Base-by-base conservation (phyloP, 1,140 invertebrate species). In the Stenopsyche tienmushanensis region DNA sequence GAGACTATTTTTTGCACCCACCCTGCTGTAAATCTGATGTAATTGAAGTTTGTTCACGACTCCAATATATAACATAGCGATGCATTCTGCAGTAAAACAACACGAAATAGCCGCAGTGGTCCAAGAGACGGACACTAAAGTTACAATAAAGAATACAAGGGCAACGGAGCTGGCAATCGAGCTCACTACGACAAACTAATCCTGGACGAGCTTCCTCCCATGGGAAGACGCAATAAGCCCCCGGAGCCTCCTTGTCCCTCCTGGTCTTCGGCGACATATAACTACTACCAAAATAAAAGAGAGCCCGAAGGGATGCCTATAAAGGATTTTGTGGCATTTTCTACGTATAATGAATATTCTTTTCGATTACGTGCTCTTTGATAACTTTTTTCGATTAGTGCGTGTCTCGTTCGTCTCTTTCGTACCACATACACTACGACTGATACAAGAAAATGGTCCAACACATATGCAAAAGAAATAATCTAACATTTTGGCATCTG, bases 71-170 rank as follows among this genome's bases (percentile, higher is more conserved):
- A 47, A 26, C 52, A 54, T 54, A 54, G 49, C 18, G 5, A 21
- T 18, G 49, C 44, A 18, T 45, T 17, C 17, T 5, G 44, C 47
- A n/a, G 47, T 3, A 50, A 50, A 50, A 50, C 47, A 21, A 55
- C 53, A 55, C n/a, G 3, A 55, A 53, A 15, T 53, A 3, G 13
- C 13, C 18, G 9, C 21, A 20, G n/a, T 1, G 42, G 42, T 45
- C 42, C 58, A 21, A 50, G 41, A 39, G 15, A 23, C 24, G 54
- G 63, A 65, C 53, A 58, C 44, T 58, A 54, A 57, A 65, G 63
- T 65, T 24, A 65, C 63, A 65, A 65, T 65, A 65, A 57, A 65
- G 54, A 65, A 47, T 65, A 50, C 49, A 29, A 57, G 49, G 24
- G 42, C 52, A 64, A 55, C 62, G 47, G 53, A 34, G 34, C 10